Percentiles rank a stretch among this genome's conserved stretches.
These are phyloP conservation scores for Bombus breviceps DNA, from an alignment of 1,140 invertebrate species.

Conservation along the genomic window DNA sequence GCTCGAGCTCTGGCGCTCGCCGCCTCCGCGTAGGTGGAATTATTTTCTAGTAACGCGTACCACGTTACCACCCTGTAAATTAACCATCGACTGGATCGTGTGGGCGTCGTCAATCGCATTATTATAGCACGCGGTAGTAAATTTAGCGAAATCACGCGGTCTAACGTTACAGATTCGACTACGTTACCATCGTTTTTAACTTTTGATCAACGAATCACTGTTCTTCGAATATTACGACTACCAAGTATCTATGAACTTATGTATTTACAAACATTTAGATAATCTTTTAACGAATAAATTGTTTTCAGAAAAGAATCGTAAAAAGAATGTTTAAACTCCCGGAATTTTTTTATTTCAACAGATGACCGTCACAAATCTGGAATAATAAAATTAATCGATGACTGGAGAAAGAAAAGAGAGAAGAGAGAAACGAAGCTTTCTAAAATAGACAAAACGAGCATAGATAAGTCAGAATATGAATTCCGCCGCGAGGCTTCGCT, in stretches of 20 bases:
- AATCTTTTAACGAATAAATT: no score
- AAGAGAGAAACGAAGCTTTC: no score
- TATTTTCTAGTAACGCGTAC: conserved; percentile 60
- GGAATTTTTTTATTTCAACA: no score
- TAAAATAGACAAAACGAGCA: not conserved
- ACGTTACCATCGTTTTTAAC: not conserved
- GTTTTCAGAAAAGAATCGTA: no score
- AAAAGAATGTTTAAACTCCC: not conserved
- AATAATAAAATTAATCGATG: no score
- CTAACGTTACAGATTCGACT: conserved; percentile 18
- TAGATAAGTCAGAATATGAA: not conserved
- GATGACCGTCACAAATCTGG: no score
- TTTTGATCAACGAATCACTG: not conserved
- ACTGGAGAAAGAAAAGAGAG: not conserved
- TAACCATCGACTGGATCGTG: conserved; percentile 61
- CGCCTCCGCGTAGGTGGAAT: conserved; percentile 62
- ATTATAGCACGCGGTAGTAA: conserved; percentile 61
- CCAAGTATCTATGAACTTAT: no score
- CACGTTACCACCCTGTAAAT: conserved; percentile 70
- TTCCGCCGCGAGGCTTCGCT: not conserved
- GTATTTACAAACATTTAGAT: not conserved
- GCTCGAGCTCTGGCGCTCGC: not conserved
- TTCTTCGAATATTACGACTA: not conserved
- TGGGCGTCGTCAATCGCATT: conserved; percentile 66
- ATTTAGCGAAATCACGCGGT: conserved; percentile 48